Base-by-base conservation (phyloP, 2,797 vertebrate species). In the Rhadinocentrus ornatus region DNA sequence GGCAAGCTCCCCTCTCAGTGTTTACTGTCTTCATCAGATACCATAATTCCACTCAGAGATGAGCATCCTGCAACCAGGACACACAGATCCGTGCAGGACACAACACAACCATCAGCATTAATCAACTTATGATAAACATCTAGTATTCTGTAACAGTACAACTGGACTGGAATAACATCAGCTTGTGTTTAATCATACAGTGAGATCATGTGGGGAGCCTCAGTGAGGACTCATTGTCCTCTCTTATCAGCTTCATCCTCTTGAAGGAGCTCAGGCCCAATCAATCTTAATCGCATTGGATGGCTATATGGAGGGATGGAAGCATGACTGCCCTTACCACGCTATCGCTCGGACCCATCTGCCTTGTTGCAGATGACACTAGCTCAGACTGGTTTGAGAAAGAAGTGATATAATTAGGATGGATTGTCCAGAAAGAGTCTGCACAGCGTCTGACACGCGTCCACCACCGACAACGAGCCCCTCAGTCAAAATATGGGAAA, bases 201-300 rank as follows among this genome's bases (percentile, higher is more conserved):
- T 70, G 78, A 84, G 85, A 72, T 86, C 72, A 76, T 82, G 63
- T 59, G 61, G 73, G 66, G 27, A 80, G 82, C 62, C 78, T 78
- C 44, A 50, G 71, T 59, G 53, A 86, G 52, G 81, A 88, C 77
- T 79, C 80, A 79, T 78, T 73, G 83, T 82, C 73, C 79, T 75
- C 59, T 78, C 63, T 88, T 88, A 90, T 92, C 78, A 74, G 84
- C 72, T 69, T 46, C 66, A 79, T 87, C 83, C 81, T 77, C 73
- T 71, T 67, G 54, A 75, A 61, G 69, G 41, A 84, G 67, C 80
- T 71, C 64, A 66, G 77, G 77, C 54, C 77, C 74, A 75, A 91
- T 93, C 90, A 88, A 83, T 93, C 78, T 63, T 80, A 92, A 90
- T 85, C 62, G 73, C 78, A 82, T 83, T 66, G 71, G 71, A 80